Conservation (phyloP, 2,113 vertebrate genomes). For the Tauraco erythrolophus region DNA sequence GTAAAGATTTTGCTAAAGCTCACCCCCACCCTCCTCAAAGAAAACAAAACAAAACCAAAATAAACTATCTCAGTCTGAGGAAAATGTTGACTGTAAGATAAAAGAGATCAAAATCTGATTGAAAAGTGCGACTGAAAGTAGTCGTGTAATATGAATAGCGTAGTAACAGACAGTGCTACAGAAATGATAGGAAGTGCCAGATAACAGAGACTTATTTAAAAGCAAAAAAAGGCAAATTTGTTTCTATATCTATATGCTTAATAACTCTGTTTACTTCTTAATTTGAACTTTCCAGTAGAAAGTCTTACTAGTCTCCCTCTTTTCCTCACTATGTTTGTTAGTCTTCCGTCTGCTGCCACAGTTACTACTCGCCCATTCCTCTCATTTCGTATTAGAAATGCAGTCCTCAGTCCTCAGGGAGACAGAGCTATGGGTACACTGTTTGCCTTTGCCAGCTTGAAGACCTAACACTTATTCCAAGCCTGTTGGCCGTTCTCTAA, state of each 20-base stretch:
- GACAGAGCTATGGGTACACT: accelerated
- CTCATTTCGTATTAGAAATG: background rate
- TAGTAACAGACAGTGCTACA: background rate
- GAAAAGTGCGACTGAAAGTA: background rate
- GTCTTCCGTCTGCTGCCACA: background rate
- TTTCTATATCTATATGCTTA: background rate
- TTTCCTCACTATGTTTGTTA: background rate
- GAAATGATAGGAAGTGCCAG: background rate
- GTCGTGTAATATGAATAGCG: background rate
- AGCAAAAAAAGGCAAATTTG: background rate
- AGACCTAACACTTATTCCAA: background rate
- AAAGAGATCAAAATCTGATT: background rate
- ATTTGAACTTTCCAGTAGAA: background rate
- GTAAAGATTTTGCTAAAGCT: background rate
- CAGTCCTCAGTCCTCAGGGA: background rate
- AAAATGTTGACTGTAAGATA: background rate
- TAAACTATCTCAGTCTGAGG: background rate
- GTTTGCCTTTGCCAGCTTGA: background rate
- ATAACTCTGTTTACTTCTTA: background rate
- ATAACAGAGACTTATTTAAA: background rate
- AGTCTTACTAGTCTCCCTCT: background rate
- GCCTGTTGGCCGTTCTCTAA: background rate
- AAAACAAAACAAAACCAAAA: background rate
- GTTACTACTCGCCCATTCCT: background rate
- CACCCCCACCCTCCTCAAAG: background rate